Base-by-base conservation (phyloP, 1,140 invertebrate species). In the Caenorhabditis latens region DNA sequence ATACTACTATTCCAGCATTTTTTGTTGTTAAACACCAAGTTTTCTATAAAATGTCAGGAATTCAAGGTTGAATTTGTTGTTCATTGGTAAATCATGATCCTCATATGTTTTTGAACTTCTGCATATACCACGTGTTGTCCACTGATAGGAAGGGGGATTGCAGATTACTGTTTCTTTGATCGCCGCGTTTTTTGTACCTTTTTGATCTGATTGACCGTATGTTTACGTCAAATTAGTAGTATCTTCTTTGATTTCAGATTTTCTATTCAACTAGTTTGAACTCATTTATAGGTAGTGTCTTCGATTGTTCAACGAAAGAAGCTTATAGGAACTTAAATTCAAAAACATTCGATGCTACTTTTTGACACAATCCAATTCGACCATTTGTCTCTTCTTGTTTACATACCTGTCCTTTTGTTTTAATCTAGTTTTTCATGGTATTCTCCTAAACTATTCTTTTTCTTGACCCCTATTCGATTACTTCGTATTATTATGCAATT, bases 401-500 rank as follows among this genome's bases (percentile, higher is more conserved):
- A 11, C 9, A 11, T 63, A 1, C n/a, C 24, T 32, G 24, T 24
- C 11, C 32, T 32, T 1, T 63, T 14, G 24, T 40, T 63, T 11
- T 32, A 21, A 32, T 32, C 61, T 32, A 32, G 24, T 63, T 63
- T 63, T 63, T 32, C 32, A 32, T 0, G 32, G 32, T 71, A 5
- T 19, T 71, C 19, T 71, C 42, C 42, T 71, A 32, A 19, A 8
- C 46, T 46, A 16, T n/a, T 71, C 65, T 5, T 71, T 40, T 71
- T 71, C 65, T 46, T 46, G 42, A 71, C 65, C 65, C 40, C 40
- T 71, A 46, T 71, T 63, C 61, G 61, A 40, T 63, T 63, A 63
- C 32, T 63, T 32, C 24, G 21, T 46, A 71, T 71, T 71, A 71
- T 71, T 50, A 79, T 79, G 16, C 71, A 48, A 79, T 53, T 79